A percentile compares a stretch with the other conserved stretches of the same genome.
Evolutionary conservation across 2,797 vertebrate genomes (phyloP).

Genomic region (Crenuchus spilurus): DNA sequence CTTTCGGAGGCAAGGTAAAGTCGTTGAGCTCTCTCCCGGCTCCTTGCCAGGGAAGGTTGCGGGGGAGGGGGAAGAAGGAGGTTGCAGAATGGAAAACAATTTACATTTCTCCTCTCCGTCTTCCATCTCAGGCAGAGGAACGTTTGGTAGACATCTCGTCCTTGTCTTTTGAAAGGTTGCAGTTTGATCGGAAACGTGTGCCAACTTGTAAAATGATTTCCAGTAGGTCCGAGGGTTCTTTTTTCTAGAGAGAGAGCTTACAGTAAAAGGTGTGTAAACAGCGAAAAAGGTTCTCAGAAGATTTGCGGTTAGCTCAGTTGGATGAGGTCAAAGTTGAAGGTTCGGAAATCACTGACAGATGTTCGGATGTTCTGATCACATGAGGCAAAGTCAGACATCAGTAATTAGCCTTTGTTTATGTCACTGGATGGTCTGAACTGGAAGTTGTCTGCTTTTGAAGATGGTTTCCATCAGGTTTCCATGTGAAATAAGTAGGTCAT

Average conservation of each 20-base stretch:
- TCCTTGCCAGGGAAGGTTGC: constrained; percentile 35
- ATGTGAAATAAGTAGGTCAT: background rate
- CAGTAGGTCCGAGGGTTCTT: background rate
- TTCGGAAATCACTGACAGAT: constrained; percentile 63
- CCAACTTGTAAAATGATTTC: background rate
- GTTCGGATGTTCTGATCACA: constrained; percentile 63
- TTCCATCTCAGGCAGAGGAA: constrained; percentile 17
- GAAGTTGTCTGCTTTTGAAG: constrained; percentile 54
- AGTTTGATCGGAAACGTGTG: constrained; percentile 20
- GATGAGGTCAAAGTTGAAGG: constrained; percentile 64
- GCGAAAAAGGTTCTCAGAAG: background rate
- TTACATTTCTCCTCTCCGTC: constrained; percentile 46
- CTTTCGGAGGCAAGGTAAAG: constrained; percentile 54
- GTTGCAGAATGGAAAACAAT: constrained; percentile 46
- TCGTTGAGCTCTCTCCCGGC: constrained; percentile 48
- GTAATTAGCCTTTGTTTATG: constrained; percentile 16
- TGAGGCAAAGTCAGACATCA: constrained; percentile 32
- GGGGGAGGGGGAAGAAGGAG: constrained; percentile 40
- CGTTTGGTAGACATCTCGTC: constrained; percentile 3
- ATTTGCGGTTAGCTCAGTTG: constrained; percentile 37
- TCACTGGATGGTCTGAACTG: constrained; percentile 25
- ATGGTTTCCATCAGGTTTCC: background rate
- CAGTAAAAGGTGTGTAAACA: background rate
- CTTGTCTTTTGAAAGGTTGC: constrained; percentile 16
- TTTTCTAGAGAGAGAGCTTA: background rate